Evolutionary conservation across 1,140 invertebrate species (phyloP).

Genomic region (Rhagoletis pomonella): DNA sequence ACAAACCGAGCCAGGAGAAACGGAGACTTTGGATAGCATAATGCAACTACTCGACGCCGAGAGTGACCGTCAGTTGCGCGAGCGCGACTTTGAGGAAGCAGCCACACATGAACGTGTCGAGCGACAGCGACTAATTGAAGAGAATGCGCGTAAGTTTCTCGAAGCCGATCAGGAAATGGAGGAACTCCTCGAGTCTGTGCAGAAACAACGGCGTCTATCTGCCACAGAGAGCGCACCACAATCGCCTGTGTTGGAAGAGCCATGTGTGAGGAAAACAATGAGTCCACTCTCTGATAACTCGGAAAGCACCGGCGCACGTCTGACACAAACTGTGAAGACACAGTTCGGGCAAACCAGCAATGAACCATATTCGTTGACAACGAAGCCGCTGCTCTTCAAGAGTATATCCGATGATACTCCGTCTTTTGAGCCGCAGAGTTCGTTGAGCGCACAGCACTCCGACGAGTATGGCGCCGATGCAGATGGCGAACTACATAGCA

Average conservation of each 20-base stretch:
- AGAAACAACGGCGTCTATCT: slow-evolving; percentile 42
- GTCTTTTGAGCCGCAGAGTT: slow-evolving; percentile 69
- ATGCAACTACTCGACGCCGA: slow-evolving; percentile 32
- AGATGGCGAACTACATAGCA: background rate
- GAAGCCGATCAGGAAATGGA: slow-evolving; percentile 72
- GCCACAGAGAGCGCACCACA: slow-evolving; percentile 62
- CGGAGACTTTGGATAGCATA: slow-evolving; percentile 2
- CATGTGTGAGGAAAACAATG: slow-evolving; percentile 59
- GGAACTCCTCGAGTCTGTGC: slow-evolving; percentile 57
- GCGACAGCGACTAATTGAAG: slow-evolving; percentile 68
- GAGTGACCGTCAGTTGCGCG: slow-evolving; percentile 62
- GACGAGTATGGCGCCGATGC: slow-evolving; percentile 55
- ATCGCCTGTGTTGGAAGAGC: slow-evolving; percentile 66
- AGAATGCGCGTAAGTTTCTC: slow-evolving; percentile 68
- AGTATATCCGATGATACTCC: slow-evolving; percentile 69
- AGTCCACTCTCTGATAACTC: background rate
- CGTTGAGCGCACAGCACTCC: slow-evolving; percentile 67
- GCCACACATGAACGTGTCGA: slow-evolving; percentile 58
- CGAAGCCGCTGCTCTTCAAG: slow-evolving; percentile 66
- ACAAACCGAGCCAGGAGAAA: background rate
- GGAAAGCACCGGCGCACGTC: background rate
- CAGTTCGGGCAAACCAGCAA: slow-evolving; percentile 64
- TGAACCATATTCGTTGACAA: slow-evolving; percentile 60
- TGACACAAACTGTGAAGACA: slow-evolving; percentile 68
- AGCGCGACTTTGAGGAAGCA: slow-evolving; percentile 63